These are phyloP conservation scores for Volucella bombylans DNA, from an alignment of 2,888 invertebrate species.

Conservation along the genomic window DNA sequence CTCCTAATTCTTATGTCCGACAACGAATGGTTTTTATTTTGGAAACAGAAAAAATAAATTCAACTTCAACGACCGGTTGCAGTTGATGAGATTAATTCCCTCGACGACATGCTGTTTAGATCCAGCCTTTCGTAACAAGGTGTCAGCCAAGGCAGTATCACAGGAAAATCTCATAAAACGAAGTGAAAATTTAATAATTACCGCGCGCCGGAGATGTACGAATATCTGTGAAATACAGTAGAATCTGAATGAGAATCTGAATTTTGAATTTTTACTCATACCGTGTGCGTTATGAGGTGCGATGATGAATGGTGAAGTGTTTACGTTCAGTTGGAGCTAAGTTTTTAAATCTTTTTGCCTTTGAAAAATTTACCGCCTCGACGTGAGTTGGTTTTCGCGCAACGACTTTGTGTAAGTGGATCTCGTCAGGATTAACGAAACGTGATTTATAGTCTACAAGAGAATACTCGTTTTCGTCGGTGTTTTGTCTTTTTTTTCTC, in stretches of 20 bases:
- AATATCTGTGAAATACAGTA: too few relatives aligned
- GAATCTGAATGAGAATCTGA: too few relatives aligned
- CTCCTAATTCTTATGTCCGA: constrained; percentile 36
- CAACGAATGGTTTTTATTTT: constrained; percentile 41
- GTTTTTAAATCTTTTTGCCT: constrained; percentile 37
- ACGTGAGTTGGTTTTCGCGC: constrained; percentile 29
- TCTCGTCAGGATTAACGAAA: constrained; percentile 59
- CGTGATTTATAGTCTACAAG: constrained; percentile 58
- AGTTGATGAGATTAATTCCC: constrained; percentile 40
- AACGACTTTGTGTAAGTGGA: constrained; percentile 52
- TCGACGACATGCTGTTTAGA: constrained; percentile 33
- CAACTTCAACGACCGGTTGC: constrained; percentile 42
- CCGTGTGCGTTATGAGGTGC: constrained; percentile 38
- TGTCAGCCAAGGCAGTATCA: constrained; percentile 29
- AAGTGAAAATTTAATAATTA: constrained; percentile 69
- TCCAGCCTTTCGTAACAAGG: constrained; percentile 37
- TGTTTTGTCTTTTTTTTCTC: too few relatives aligned
- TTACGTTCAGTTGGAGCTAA: constrained; percentile 44
- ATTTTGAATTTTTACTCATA: neutral
- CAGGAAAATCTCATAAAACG: constrained; percentile 35
- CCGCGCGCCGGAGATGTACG: constrained; percentile 38
- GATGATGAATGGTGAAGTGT: constrained; percentile 61
- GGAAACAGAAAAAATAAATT: constrained; percentile 5
- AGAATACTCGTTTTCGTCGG: constrained; percentile 37
- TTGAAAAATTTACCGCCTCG: neutral